Conservation (phyloP, 2,797 vertebrate genomes). For the Chloroceryle amazona region DNA sequence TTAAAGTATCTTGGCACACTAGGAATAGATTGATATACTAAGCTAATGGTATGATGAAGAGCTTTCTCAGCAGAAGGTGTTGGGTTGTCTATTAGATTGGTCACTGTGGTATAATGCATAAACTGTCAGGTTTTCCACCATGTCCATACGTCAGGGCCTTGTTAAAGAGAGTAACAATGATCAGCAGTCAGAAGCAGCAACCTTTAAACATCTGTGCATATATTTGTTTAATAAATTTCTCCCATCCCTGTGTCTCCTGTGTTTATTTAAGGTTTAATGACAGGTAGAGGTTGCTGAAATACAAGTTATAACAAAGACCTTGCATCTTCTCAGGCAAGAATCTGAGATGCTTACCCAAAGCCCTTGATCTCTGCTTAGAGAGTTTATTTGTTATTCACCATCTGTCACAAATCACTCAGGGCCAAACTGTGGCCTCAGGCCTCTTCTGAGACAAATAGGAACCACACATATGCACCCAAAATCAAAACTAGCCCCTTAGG, state of each 20-base stretch:
- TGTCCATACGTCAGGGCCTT: background rate
- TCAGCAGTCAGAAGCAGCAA: background rate
- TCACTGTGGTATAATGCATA: background rate
- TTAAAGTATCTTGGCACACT: background rate
- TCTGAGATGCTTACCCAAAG: background rate
- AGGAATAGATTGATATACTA: background rate
- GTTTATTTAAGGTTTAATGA: background rate
- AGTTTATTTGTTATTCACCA: conserved; percentile 20
- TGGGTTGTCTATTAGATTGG: background rate
- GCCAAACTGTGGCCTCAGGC: background rate
- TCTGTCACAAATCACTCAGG: conserved; percentile 49
- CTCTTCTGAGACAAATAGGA: background rate
- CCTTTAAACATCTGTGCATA: background rate
- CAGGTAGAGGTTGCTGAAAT: background rate
- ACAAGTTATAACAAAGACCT: background rate
- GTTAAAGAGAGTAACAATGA: background rate
- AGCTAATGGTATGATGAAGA: background rate
- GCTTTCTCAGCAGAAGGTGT: background rate
- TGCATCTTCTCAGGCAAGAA: background rate
- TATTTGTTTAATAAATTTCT: background rate
- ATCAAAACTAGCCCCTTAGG: background rate
- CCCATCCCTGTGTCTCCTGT: background rate
- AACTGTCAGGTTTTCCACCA: background rate
- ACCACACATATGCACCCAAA: background rate
- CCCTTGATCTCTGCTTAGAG: conserved; percentile 5